phyloP scores from a whole-genome alignment of 2,113 vertebrate species.

The Ammospiza caudacuta region DNA sequence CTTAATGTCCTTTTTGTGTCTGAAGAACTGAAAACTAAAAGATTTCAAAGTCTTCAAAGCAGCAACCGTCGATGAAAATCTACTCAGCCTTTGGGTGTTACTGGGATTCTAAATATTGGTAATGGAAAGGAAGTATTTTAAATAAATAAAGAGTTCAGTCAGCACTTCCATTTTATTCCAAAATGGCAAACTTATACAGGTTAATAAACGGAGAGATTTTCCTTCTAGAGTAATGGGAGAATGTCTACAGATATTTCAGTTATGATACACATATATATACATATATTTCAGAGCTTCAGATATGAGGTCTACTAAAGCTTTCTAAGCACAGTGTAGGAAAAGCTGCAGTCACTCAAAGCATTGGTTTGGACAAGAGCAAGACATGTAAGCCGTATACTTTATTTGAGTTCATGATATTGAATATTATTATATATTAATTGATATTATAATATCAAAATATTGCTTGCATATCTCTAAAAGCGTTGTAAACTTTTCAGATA shows the following conservation, averaged over 20 bases:
- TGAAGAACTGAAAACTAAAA: neutral
- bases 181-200: neutral
- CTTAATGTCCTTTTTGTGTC: neutral
- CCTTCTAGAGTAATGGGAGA: neutral
- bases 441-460: neutral
- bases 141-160: neutral
- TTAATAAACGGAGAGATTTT: neutral
- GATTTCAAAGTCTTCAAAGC: neutral
- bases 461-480: neutral
- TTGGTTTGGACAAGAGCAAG: neutral
- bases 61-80: neutral
- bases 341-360: neutral
- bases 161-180: neutral
- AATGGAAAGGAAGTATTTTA: neutral
- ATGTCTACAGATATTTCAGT: neutral
- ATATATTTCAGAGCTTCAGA: no score
- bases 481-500: neutral
- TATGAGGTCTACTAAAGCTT: neutral
- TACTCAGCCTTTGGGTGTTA: neutral
- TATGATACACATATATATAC: no score
- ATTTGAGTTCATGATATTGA: neutral
- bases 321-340: neutral
- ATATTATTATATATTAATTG: neutral
- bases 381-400: neutral
- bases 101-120: neutral